Base-by-base conservation (phyloP, 2,113 vertebrate species). In the Pelobates fuscus region DNA sequence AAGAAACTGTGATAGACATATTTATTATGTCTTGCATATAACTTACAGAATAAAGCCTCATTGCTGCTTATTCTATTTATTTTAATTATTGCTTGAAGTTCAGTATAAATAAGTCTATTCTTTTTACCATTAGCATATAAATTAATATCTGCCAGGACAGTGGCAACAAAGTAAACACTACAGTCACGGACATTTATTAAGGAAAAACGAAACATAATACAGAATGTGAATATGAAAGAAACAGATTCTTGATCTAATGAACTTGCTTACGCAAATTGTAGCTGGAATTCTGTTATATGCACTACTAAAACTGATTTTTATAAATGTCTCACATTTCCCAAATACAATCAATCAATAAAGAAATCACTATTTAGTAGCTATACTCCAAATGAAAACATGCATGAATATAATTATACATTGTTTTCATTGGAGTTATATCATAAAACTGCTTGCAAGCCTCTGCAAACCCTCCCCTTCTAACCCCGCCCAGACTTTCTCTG, bases 131-230 rank as follows among this genome's bases (percentile, higher is more conserved):
- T 55, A 21, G 52, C 52, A 55, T 55, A 21, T 55, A 55, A 55
- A 55, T 55, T 55, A 55, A 55, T 55, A 55, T 55, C 52, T 23
- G 52, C 44, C 44, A 17, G 44, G 44, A 49, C 44, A 49, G 44
- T 49, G 44, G 44, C 52, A 55, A 18, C 1, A 49, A 21, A 55
- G 52, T 55, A 23, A 55, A 55, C 52, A 55, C 52, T 17, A 21
- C 52, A 17, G 52, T 17, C 52, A 21, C 21, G n/a, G n/a, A 21
- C 52, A 55, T 55, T 55, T 55, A 55, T 21, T 55, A 55, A 55
- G 17, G 52, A 55, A 55, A 55, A 21, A n/a, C 21, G 2, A 55
- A 55, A 20, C 21, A 55, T 10, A 3, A 8, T 8, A 21, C 52
- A 3, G 52, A 21, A 55, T 55, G 52, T 20, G 3, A 55, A 55